Conservation (phyloP, 2,113 vertebrate species). For the Aphelocoma coerulescens region DNA sequence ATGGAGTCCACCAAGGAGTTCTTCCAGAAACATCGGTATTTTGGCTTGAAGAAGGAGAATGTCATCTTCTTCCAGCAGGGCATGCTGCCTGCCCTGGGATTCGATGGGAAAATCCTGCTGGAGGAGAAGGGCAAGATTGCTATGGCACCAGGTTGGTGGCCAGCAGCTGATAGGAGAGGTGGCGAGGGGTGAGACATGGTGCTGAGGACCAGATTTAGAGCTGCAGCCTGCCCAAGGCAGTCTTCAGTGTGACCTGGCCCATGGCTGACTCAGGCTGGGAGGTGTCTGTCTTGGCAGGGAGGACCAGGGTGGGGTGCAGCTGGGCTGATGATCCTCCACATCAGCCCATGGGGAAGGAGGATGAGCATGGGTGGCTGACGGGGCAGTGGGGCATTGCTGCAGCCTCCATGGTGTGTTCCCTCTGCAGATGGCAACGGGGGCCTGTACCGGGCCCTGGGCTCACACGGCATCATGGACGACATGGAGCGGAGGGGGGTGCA, state of each 20-base stretch:
- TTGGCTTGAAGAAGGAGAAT: slow-evolving; percentile 85
- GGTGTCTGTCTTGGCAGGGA: not conserved
- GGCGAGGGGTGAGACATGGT: fast-evolving
- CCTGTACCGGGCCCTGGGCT: slow-evolving; percentile 89
- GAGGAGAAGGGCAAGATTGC: slow-evolving; percentile 88
- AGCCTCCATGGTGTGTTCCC: not conserved
- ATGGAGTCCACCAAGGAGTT: slow-evolving; percentile 89
- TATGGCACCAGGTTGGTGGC: slow-evolving; percentile 90
- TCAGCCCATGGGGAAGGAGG: not conserved
- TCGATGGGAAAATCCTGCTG: slow-evolving; percentile 89
- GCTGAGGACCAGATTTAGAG: not conserved
- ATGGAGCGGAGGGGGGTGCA: slow-evolving; percentile 84
- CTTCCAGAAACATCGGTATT: slow-evolving; percentile 84
- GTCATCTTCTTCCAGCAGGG: slow-evolving; percentile 95
- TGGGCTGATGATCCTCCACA: not conserved
- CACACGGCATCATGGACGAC: slow-evolving; percentile 80
- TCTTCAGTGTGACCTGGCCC: not conserved
- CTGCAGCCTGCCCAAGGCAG: not conserved
- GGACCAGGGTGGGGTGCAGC: not conserved
- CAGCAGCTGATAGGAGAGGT: fast-evolving
- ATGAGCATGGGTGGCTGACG: fast-evolving
- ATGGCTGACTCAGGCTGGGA: not conserved
- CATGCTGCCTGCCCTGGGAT: slow-evolving; percentile 96
- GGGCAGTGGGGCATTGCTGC: fast-evolving
- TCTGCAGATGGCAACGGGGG: slow-evolving; percentile 91